Conservation (phyloP, 2,888 invertebrate genomes). For the Crocallis elinguaria region DNA sequence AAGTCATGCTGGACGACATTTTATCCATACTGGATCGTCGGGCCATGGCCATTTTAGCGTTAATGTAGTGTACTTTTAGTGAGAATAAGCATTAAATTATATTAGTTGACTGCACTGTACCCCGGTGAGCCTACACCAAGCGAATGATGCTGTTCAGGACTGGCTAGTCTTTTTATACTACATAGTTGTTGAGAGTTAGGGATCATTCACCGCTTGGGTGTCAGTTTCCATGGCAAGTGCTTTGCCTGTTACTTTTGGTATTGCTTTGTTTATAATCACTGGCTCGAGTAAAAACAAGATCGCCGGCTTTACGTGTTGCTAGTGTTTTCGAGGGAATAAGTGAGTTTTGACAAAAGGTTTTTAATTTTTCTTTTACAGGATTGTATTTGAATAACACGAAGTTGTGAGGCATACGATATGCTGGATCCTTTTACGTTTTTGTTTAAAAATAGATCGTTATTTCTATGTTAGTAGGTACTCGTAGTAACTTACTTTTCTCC, state of each 20-base stretch:
- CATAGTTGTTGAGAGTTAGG: constrained; percentile 40
- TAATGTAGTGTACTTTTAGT: constrained; percentile 37
- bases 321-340: constrained; percentile 16
- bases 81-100: constrained; percentile 38
- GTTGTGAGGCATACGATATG: too few species aligned
- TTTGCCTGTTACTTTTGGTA: constrained; percentile 58
- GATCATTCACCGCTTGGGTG: constrained; percentile 71
- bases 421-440: too few species aligned
- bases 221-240: constrained; percentile 70
- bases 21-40: constrained; percentile 79
- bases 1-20: constrained; percentile 82
- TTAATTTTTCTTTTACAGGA: too few species aligned
- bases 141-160: constrained; percentile 63
- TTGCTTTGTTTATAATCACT: constrained; percentile 69
- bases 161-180: constrained; percentile 66
- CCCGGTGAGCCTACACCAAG: constrained; percentile 75
- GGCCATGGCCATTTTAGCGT: constrained; percentile 69
- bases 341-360: constrained; percentile 17
- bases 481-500: too few species aligned
- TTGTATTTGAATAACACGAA: too few species aligned
- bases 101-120: constrained; percentile 64
- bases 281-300: constrained; percentile 61
- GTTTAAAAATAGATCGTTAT: too few species aligned
- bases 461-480: too few species aligned
- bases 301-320: constrained; percentile 30